Percentiles rank a stretch among this genome's conserved stretches.
These are phyloP conservation scores for Apotomis betuletana DNA, from an alignment of 2,888 invertebrate genomes.

Conservation along the genomic window DNA sequence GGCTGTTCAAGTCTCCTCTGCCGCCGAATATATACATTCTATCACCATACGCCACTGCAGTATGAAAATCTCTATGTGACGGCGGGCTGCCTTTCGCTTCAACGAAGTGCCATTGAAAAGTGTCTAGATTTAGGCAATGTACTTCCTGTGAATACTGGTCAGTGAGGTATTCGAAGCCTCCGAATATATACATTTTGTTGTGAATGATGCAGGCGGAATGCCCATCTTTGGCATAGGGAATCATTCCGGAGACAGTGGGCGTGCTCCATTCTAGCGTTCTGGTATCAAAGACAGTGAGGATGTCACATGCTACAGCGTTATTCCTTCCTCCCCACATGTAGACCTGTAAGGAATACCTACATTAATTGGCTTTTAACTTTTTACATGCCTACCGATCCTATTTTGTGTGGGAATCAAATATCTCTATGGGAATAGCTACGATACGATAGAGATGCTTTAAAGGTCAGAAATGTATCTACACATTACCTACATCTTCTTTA, in stretches of 20 bases:
- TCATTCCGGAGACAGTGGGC: constrained; percentile 85
- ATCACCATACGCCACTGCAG: constrained; percentile 89
- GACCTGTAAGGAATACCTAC: constrained; percentile 68
- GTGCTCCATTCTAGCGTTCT: constrained; percentile 87
- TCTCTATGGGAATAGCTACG: too few species aligned
- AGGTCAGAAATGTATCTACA: too few species aligned
- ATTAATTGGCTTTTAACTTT: not conserved
- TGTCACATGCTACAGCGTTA: constrained; percentile 91
- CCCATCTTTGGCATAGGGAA: constrained; percentile 94
- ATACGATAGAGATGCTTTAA: too few species aligned
- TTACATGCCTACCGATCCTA: too few species aligned
- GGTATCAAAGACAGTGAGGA: constrained; percentile 92
- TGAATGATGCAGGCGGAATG: constrained; percentile 93
- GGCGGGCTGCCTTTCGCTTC: constrained; percentile 86
- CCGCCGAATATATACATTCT: constrained; percentile 96
- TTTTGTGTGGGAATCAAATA: too few species aligned
- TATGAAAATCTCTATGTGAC: constrained; percentile 93
- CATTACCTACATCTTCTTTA: too few species aligned
- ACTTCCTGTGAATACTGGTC: constrained; percentile 92
- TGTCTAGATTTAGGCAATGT: constrained; percentile 88
- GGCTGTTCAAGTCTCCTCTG: constrained; percentile 87
- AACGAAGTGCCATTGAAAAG: constrained; percentile 88
- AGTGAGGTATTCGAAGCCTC: constrained; percentile 94
- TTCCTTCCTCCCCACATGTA: constrained; percentile 97
- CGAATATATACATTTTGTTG: constrained; percentile 94